Evolutionary conservation across 2,113 vertebrate genomes (phyloP).

Genomic region (Oncorhynchus nerka): DNA sequence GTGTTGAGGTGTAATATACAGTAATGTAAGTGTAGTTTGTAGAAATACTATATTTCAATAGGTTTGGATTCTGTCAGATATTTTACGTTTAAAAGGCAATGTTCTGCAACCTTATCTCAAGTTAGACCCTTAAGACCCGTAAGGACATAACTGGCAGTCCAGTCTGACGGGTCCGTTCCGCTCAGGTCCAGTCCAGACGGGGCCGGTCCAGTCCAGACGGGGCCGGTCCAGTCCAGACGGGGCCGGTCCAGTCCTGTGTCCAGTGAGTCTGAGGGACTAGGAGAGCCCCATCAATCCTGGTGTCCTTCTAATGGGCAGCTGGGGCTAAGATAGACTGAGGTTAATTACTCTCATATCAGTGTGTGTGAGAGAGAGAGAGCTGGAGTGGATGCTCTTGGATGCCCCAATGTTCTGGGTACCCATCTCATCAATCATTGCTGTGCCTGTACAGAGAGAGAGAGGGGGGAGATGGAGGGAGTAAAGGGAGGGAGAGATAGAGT

Average conservation of each 20-base stretch:
- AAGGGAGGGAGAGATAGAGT: conserved; percentile 20
- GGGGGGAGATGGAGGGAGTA: background rate
- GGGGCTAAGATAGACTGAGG: conserved; percentile 75
- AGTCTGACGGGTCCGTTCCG: no score
- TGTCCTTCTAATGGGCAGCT: conserved; percentile 77
- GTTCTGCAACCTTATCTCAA: no score
- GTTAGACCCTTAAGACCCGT: no score
- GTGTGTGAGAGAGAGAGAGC: conserved; percentile 34
- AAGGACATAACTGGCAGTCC: no score
- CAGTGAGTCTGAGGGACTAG: conserved; percentile 59
- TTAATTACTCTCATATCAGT: conserved; percentile 80
- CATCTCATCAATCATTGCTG: conserved; percentile 75
- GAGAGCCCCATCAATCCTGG: conserved; percentile 75
- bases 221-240: background rate
- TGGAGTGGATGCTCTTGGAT: conserved; percentile 68
- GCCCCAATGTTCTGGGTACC: conserved; percentile 56
- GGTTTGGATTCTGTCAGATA: no score
- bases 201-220: no score
- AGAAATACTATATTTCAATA: no score
- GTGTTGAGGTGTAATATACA: no score
- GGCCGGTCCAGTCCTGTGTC: background rate
- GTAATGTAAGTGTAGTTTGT: no score
- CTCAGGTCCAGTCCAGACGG: conserved; percentile 17
- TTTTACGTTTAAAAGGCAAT: no score
- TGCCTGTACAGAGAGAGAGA: conserved; percentile 39